Conservation (phyloP, 2,797 vertebrate genomes). For the Oceanodroma leucorhoa region DNA sequence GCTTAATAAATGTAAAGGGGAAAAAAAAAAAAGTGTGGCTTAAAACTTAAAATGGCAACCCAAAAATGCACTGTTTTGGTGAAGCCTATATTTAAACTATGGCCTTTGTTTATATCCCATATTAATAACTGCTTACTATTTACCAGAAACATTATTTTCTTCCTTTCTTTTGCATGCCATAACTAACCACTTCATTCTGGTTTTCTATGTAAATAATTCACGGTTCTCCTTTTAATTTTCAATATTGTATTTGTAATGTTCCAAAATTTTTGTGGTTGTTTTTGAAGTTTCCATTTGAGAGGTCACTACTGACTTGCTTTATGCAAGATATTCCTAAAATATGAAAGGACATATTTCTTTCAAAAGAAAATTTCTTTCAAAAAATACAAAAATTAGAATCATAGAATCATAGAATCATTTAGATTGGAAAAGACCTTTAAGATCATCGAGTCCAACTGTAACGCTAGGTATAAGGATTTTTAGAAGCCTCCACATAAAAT, state of each 20-base stretch:
- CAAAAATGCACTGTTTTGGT: background rate
- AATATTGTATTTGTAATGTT: background rate
- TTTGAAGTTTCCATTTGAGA: background rate
- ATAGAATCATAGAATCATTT: background rate
- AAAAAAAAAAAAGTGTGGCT: background rate
- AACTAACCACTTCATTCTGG: background rate
- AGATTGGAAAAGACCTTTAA: background rate
- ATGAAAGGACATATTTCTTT: background rate
- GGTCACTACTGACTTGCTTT: background rate
- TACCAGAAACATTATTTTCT: background rate
- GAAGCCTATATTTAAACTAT: background rate
- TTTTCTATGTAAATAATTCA: background rate
- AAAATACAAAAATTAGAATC: background rate
- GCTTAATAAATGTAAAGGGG: background rate
- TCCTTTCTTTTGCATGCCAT: background rate
- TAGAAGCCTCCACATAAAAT: background rate
- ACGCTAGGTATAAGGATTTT: background rate
- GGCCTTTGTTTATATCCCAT: background rate
- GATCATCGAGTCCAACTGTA: background rate
- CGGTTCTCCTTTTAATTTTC: background rate
- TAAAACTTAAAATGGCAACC: background rate
- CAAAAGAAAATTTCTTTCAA: too few species aligned
- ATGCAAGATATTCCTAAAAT: background rate
- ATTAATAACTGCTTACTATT: background rate
- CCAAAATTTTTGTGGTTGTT: background rate